Evolutionary conservation across 2,113 vertebrate genomes (phyloP), one percentile per base, ranked within the genome.

Genomic region (Phycodurus eques): DNA sequence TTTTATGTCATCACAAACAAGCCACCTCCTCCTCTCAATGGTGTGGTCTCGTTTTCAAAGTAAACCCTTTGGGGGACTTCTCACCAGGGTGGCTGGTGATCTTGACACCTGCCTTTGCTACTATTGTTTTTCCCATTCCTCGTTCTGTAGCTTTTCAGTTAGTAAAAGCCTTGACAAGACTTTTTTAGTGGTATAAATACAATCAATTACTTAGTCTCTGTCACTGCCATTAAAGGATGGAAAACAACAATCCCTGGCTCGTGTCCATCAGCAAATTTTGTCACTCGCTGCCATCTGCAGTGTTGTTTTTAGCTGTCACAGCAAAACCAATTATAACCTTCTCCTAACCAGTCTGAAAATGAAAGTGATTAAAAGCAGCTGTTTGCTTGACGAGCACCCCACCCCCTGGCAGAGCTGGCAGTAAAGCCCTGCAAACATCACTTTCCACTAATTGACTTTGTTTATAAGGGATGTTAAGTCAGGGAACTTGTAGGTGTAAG

Each of bases 371-470:
- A 87, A 88, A 83, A 82, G 82, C 88, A 91, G 88, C 88, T 88
- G 86, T 83, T 88, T 86, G 79, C 79, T 76, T 66, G 42, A 60
- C 14, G 3, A 72, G 68, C 66, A 7, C 72, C 66, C 53, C 70
- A 22, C 66, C 67, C 59, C 22, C 27, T 57, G 14, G 73, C 68
- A 61, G 69, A 44, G 80, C 75, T 64, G 57, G 22, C 74, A 70
- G 80, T 79, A 88, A 87, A 86, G 81, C 90, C 56, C 74, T 64
- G 72, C 67, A 14, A 80, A 82, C 85, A 87, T 86, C 78, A 77
- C 84, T 85, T 88, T 75, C 66, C 79, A 62, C 87, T 92, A 91
- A 93, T 93, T 91, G 91, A 83, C 84, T 89, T 90, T 91, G 88
- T 92, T 92, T 91, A 87, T 88, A 84, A 82, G 77, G 76, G 82